phyloP scores from a whole-genome alignment of 2,113 vertebrate species.

The Ginglymostoma cirratum region DNA sequence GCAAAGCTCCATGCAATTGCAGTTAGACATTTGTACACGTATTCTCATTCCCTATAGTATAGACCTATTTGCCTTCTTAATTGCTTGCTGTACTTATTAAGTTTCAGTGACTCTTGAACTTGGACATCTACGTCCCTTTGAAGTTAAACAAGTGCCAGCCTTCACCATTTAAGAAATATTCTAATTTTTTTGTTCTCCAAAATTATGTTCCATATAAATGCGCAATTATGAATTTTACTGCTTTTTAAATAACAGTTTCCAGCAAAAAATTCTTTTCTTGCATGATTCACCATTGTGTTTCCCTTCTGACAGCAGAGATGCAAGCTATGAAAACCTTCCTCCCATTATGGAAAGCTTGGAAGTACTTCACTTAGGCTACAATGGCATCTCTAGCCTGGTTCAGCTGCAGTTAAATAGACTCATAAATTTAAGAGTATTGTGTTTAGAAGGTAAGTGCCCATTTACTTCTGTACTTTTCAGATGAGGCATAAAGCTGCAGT shows the following conservation, averaged over 20 bases:
- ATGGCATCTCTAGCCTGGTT: conserved; percentile 74
- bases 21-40: too few relatives aligned
- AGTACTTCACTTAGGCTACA: conserved; percentile 77
- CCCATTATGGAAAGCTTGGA: conserved; percentile 78
- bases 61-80: too few relatives aligned
- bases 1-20: too few relatives aligned
- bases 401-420: conserved; percentile 75
- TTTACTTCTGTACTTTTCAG: neutral
- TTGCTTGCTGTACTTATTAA: too few relatives aligned
- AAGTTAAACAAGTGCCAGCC: too few relatives aligned
- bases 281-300: neutral
- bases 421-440: conserved; percentile 71
- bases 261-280: neutral
- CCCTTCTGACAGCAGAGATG: conserved; percentile 56
- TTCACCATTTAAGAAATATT: too few relatives aligned
- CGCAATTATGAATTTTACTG: neutral
- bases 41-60: too few relatives aligned
- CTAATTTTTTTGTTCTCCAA: too few relatives aligned
- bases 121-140: too few relatives aligned
- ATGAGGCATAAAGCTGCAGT: neutral
- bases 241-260: neutral
- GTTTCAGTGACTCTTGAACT: too few relatives aligned
- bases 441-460: conserved; percentile 69
- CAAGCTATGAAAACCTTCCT: conserved; percentile 55
- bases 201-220: neutral